Evolutionary conservation across 2,888 invertebrate species (phyloP), one percentile per base, ranked within the genome.

Genomic region (Neoitamus cyanurus): DNA sequence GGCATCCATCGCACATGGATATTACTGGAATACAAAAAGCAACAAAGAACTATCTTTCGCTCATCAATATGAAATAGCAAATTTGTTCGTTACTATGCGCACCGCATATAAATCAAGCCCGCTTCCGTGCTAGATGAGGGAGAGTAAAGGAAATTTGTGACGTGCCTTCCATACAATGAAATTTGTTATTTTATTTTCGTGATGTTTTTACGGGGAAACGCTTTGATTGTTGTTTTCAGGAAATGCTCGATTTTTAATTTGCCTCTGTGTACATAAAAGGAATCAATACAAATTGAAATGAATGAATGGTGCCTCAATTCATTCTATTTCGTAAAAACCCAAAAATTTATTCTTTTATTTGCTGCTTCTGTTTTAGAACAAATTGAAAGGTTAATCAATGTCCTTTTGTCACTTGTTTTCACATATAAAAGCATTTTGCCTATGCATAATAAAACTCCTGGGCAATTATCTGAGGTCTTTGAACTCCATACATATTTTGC

Each of bases 21-120:
- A 58, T 58, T 58, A 58, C 58, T 25, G 1, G 58, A 58, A 58
- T 58, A 58, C 58, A 58, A 58, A 42, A 20, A 58, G 58, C 58
- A 9, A n/a, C 58, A 58, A 58, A 58, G 20, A 58, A 58, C 58
- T 58, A 58, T 58, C 58, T 58, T 58, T 58, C 25, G 25, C 58
- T 58, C 58, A 58, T 58, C 58, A 58, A 58, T 58, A 58, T 58
- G 58, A 58, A 58, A 58, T 58, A 58, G 58, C 58, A 25, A 58
- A 58, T 58, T 58, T 58, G 58, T 58, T 58, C 58, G 58, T 58
- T 58, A 58, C 58, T 58, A 58, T 58, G 58, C 58, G 58, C 25
- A 7, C 58, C 15, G 58, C 15, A 58, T 58, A 58, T 58, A 58
- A 58, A 58, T 58, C 58, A 58, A 42, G n/a, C 42, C 6, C 3